A percentile compares a stretch with the other conserved stretches of the same genome.
phyloP scores from a whole-genome alignment of 2,888 invertebrate species.

The Neria commutata region DNA sequence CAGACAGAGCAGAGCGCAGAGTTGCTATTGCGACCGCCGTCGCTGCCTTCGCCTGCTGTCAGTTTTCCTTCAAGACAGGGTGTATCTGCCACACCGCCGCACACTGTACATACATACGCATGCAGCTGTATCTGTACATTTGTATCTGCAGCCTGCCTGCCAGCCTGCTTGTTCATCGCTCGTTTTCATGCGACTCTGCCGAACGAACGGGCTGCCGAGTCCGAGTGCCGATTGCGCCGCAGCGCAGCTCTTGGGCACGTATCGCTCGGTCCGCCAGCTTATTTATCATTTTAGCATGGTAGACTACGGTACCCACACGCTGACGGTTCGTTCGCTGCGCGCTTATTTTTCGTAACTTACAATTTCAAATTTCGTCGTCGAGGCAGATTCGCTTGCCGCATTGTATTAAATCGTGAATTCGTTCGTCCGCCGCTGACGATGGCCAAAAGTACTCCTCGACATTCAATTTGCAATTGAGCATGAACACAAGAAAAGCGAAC shows the following conservation, averaged over 20 bases:
- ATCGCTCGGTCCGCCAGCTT: constrained; percentile 55
- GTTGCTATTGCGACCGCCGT: neutral
- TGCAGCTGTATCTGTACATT: constrained; percentile 19
- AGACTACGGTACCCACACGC: constrained; percentile 52
- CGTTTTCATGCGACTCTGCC: neutral
- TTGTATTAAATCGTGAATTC: too few relatives aligned
- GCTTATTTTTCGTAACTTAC: neutral
- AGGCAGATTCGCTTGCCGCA: too few relatives aligned
- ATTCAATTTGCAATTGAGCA: too few relatives aligned
- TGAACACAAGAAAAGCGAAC: too few relatives aligned
- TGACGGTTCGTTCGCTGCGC: constrained; percentile 37
- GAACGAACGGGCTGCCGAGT: neutral
- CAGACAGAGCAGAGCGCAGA: constrained; percentile 10
- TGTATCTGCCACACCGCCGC: constrained; percentile 19
- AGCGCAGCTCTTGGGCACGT: constrained; percentile 45
- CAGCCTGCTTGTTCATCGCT: constrained; percentile 27
- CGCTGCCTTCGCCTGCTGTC: neutral
- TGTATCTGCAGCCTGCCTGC: constrained; percentile 26
- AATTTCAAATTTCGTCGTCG: too few relatives aligned
- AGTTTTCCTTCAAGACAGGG: neutral
- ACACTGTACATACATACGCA: too few relatives aligned
- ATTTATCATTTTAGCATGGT: constrained; percentile 60
- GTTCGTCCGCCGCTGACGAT: too few relatives aligned
- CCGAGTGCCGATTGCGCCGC: constrained; percentile 30
- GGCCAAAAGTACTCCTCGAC: too few relatives aligned